Conservation (phyloP, 2,888 invertebrate genomes). For the Tortricodes alternella region DNA sequence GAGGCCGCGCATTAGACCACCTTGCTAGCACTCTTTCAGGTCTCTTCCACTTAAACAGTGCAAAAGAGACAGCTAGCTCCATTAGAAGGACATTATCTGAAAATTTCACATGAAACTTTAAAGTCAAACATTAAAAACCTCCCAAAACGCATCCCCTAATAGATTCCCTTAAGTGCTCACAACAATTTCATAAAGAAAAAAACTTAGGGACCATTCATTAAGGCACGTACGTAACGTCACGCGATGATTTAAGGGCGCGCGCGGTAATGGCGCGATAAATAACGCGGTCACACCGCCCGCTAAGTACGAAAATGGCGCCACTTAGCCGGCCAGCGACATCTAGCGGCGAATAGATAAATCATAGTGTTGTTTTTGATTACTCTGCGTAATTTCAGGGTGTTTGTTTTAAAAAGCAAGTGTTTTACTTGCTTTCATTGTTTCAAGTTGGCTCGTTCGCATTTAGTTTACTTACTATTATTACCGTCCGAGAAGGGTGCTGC, state of each 20-base stretch:
- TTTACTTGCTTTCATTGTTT: not conserved
- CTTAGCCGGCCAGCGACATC: constrained; percentile 69
- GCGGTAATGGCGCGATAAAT: constrained; percentile 82
- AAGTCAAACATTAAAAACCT: constrained; percentile 43
- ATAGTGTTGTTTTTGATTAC: constrained; percentile 50
- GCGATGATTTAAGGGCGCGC: constrained; percentile 79
- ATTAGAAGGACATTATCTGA: not conserved
- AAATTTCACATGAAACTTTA: constrained; percentile 1
- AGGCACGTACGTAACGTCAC: constrained; percentile 70
- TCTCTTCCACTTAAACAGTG: no score
- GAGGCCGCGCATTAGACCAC: no score
- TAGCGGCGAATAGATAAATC: constrained; percentile 61
- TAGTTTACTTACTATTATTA: no score
- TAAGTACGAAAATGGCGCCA: constrained; percentile 72
- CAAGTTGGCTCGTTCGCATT: no score
- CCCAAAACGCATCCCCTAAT: constrained; percentile 58
- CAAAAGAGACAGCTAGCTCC: no score
- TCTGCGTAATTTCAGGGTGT: constrained; percentile 40
- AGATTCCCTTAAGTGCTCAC: constrained; percentile 77
- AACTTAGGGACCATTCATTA: constrained; percentile 77
- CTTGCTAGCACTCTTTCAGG: no score
- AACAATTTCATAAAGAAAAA: constrained; percentile 73
- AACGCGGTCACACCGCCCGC: constrained; percentile 70
- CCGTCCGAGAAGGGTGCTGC: no score
- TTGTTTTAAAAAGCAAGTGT: constrained; percentile 26